A percentile compares a stretch with the other conserved stretches of the same genome.
Conservation (phyloP, 2,797 vertebrate genomes). For the Artibeus jamaicensis region DNA sequence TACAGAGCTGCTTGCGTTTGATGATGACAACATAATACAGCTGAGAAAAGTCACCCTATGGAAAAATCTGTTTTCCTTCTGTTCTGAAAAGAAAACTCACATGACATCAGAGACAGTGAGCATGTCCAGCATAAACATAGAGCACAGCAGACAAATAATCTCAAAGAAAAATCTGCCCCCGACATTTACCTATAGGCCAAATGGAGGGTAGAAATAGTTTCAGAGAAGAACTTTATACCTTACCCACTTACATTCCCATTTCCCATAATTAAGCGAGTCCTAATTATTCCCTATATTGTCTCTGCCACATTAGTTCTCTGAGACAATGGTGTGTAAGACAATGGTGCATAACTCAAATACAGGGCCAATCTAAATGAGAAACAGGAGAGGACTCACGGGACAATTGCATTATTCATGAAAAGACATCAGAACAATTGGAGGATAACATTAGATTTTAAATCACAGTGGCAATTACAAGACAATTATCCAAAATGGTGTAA, state of each 20-base stretch:
- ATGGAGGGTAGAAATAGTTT: slow-evolving; percentile 9
- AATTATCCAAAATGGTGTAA: slow-evolving; percentile 80
- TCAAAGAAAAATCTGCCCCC: neutral
- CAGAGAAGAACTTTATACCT: slow-evolving; percentile 35
- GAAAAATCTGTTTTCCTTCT: slow-evolving; percentile 49
- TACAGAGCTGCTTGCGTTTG: slow-evolving; percentile 39
- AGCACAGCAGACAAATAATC: neutral
- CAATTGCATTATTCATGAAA: slow-evolving; percentile 82
- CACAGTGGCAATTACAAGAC: slow-evolving; percentile 80
- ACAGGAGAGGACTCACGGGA: slow-evolving; percentile 64
- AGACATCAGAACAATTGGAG: slow-evolving; percentile 77
- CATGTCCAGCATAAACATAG: neutral
- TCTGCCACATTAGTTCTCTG: slow-evolving; percentile 71
- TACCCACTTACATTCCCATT: neutral
- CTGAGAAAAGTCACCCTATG: slow-evolving; percentile 54
- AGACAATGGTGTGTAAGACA: slow-evolving; percentile 72
- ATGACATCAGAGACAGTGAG: neutral
- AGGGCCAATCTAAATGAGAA: slow-evolving; percentile 68
- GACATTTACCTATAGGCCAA: neutral
- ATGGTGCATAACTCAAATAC: slow-evolving; percentile 73
- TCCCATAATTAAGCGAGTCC: slow-evolving; percentile 55
- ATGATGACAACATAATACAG: neutral
- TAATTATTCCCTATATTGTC: slow-evolving; percentile 71
- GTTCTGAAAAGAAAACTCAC: slow-evolving; percentile 32
- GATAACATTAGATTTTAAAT: slow-evolving; percentile 80